A percentile compares a stretch with the other conserved stretches of the same genome.
phyloP scores from a whole-genome alignment of 1,140 invertebrate species.

The Drosophila micromelanica region DNA sequence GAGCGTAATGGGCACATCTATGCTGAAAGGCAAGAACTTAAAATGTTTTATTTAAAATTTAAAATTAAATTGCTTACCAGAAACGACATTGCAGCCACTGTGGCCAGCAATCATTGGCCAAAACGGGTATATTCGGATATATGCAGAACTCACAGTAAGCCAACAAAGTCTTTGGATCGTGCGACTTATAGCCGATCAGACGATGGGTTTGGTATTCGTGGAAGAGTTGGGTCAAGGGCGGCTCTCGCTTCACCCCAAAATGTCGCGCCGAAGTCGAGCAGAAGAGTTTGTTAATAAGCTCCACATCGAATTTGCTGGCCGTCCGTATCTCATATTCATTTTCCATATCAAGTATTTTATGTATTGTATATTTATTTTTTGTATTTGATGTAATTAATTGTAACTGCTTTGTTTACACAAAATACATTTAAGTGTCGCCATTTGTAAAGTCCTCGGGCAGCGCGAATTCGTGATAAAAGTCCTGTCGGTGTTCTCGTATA shows the following conservation, averaged over 20 bases:
- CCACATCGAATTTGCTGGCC: slow-evolving; percentile 27
- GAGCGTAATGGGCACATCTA: slow-evolving; percentile 44
- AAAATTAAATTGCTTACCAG: slow-evolving; percentile 59
- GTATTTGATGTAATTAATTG: neutral
- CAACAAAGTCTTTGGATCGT: slow-evolving; percentile 2
- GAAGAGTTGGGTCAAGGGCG: slow-evolving; percentile 32
- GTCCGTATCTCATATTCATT: slow-evolving; percentile 29
- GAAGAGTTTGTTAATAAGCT: slow-evolving; percentile 32
- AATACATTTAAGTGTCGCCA: neutral
- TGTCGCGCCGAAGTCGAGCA: neutral
- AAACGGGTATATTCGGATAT: slow-evolving; percentile 55
- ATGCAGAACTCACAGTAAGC: slow-evolving; percentile 55
- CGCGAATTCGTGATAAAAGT: slow-evolving; percentile 57
- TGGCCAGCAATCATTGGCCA: slow-evolving; percentile 58
- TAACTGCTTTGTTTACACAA: neutral
- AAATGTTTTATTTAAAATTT: no score
- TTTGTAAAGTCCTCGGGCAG: slow-evolving; percentile 66
- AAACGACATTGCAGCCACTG: slow-evolving; percentile 57
- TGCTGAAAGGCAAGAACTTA: slow-evolving; percentile 30
- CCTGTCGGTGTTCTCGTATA: slow-evolving; percentile 46
- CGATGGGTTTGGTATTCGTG: slow-evolving; percentile 44
- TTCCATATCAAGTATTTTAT: slow-evolving; percentile 32
- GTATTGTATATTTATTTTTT: neutral
- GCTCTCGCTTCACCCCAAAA: slow-evolving; percentile 41
- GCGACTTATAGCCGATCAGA: slow-evolving; percentile 20